Conservation (phyloP, 2,888 invertebrate genomes). For the Rhingia campestris region DNA sequence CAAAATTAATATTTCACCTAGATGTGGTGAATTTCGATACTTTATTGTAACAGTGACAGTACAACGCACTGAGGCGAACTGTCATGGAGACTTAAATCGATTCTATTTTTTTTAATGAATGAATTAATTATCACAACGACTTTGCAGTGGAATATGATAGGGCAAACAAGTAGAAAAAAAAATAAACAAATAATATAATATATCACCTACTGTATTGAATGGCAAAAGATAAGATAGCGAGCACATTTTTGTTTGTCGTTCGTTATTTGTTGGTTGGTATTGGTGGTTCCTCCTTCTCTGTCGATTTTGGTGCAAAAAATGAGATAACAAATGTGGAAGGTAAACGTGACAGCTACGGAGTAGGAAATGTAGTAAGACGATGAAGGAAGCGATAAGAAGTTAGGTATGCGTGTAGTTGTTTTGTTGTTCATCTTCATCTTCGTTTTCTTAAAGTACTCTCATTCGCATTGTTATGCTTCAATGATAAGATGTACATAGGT, state of each 20-base stretch:
- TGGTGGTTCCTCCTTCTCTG: constrained; percentile 10
- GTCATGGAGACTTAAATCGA: constrained; percentile 42
- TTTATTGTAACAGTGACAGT: constrained; percentile 18
- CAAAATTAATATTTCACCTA: constrained; percentile 30
- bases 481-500: constrained; percentile 26
- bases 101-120: constrained; percentile 62
- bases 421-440: constrained; percentile 5
- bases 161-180: constrained; percentile 20
- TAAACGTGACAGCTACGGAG: constrained; percentile 23
- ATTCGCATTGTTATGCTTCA: constrained; percentile 29
- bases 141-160: not conserved
- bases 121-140: constrained; percentile 54
- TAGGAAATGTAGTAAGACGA: not conserved
- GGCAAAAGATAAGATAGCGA: constrained; percentile 47
- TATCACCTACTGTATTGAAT: constrained; percentile 58
- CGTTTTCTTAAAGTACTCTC: constrained; percentile 21
- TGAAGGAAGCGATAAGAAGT: constrained; percentile 13
- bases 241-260: not conserved
- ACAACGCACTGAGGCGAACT: constrained; percentile 23
- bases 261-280: too few species aligned
- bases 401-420: not conserved
- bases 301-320: constrained; percentile 50
- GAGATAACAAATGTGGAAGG: constrained; percentile 21
- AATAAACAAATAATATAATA: constrained; percentile 51
- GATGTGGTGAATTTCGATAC: constrained; percentile 22